phyloP scores from a whole-genome alignment of 2,113 vertebrate species.

The Oryctolagus cuniculus region DNA sequence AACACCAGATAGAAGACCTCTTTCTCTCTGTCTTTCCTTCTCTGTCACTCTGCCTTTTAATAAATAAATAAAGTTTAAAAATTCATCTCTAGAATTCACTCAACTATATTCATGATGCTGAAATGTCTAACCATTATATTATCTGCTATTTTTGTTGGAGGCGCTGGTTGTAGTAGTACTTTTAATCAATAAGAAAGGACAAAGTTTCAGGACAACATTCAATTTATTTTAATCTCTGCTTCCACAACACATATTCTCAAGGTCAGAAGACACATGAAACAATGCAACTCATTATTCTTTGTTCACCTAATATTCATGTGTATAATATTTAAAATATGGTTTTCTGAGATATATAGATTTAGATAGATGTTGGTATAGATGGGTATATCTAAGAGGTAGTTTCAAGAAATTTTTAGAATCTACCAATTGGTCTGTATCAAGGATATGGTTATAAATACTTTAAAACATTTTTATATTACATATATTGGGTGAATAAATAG shows the following conservation, averaged over 20 bases:
- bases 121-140: background rate
- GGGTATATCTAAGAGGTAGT: background rate
- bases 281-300: conserved; percentile 1
- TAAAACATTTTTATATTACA: background rate
- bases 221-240: background rate
- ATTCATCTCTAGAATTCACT: background rate
- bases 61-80: background rate
- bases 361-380: too few relatives aligned
- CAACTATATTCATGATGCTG: background rate
- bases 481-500: background rate
- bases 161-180: background rate
- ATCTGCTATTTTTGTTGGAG: background rate
- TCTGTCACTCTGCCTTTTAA: too few relatives aligned
- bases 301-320: background rate
- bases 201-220: background rate
- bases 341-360: background rate
- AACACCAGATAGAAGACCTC: too few relatives aligned
- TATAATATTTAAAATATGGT: background rate
- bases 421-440: background rate
- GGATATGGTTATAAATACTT: background rate
- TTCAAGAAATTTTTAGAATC: background rate
- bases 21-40: too few relatives aligned
- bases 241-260: background rate
- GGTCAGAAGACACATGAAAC: conserved; percentile 1
- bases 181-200: background rate